Evolutionary conservation across 2,888 invertebrate species (phyloP).

Genomic region (Enoplolaimus lenunculus): DNA sequence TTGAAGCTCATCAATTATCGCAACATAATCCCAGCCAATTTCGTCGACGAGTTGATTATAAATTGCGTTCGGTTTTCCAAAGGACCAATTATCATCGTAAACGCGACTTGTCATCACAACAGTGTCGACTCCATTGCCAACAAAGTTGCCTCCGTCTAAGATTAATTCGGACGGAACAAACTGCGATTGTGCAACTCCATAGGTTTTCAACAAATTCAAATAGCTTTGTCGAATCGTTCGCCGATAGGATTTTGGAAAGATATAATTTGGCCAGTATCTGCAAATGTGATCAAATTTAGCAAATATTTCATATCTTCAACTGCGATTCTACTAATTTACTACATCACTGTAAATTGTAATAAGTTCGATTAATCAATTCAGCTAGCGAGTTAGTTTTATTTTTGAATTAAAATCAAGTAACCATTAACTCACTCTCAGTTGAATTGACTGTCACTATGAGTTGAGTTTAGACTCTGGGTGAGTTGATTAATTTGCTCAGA

Average conservation of each 20-base stretch:
- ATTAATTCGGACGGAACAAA: background rate
- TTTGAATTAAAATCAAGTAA: no score
- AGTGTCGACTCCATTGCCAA: background rate
- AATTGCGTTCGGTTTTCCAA: background rate
- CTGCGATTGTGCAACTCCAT: background rate
- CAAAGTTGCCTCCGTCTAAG: background rate
- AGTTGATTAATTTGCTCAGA: no score
- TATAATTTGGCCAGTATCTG: constrained; percentile 1
- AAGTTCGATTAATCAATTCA: no score
- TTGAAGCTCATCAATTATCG: background rate
- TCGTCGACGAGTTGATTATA: background rate
- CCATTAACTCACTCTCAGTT: no score
- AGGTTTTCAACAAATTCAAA: background rate
- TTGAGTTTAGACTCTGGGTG: no score
- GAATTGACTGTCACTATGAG: no score
- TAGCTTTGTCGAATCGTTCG: background rate
- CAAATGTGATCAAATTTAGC: no score
- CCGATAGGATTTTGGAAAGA: background rate
- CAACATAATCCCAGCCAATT: background rate
- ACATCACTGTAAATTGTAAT: no score
- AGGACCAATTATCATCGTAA: background rate
- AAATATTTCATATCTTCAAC: no score
- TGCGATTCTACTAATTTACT: no score
- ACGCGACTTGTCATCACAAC: background rate
- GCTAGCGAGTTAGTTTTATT: no score